phyloP scores from a whole-genome alignment of 30 jellyfish, hydroid and myxozoan species.

The Hydractinia echinata region DNA sequence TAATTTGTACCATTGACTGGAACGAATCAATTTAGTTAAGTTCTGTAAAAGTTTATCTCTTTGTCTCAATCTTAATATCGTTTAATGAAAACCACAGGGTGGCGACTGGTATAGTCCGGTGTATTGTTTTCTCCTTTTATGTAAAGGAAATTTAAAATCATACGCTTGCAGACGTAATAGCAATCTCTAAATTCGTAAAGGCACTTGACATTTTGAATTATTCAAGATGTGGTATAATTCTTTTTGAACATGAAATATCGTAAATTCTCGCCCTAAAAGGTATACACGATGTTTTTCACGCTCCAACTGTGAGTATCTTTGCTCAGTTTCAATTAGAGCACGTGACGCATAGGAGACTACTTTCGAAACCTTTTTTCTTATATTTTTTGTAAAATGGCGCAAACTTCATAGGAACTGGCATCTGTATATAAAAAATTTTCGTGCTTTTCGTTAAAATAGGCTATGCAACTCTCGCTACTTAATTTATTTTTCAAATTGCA shows the following conservation, averaged over 20 bases:
- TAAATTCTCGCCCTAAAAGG: slow-evolving; percentile 3
- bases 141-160: slow-evolving; percentile 23
- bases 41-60: background rate
- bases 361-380: background rate
- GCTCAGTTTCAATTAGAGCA: slow-evolving; percentile 23
- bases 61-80: slow-evolving; percentile 44
- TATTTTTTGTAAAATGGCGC: background rate
- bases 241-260: background rate
- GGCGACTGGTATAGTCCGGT: slow-evolving; percentile 46
- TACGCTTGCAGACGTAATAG: slow-evolving; percentile 10
- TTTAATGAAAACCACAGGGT: slow-evolving; percentile 42
- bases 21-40: background rate
- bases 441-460: background rate
- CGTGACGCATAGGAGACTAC: slow-evolving; percentile 46
- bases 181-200: background rate
- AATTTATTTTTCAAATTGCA: background rate
- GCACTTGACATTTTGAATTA: background rate
- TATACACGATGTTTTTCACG: background rate
- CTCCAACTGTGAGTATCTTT: background rate
- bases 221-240: background rate
- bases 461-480: background rate
- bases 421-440: background rate
- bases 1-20: background rate
- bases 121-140: slow-evolving; percentile 41
- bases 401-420: background rate